phyloP scores from a whole-genome alignment of 2,888 invertebrate species.

The Eueremaeus valkanovi region DNA sequence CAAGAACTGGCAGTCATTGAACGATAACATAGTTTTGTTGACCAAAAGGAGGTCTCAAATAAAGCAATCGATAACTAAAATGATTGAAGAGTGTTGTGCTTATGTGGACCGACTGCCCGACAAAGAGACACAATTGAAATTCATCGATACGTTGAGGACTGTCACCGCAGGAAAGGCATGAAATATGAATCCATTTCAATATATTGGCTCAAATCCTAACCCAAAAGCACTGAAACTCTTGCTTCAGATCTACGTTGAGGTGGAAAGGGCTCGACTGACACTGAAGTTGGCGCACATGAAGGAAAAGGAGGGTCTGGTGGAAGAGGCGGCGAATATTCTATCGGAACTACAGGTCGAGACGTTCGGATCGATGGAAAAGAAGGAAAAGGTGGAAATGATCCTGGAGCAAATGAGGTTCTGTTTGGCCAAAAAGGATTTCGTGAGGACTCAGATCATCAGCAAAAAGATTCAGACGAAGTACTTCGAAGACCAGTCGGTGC shows the following conservation, averaged over 20 bases:
- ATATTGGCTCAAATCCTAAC: too few species aligned
- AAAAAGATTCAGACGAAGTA: constrained; percentile 97
- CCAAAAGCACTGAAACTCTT: too few species aligned
- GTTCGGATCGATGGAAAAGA: constrained; percentile 97
- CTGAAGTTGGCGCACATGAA: constrained; percentile 61
- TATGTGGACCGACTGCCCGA: constrained; percentile 90
- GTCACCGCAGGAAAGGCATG: constrained; percentile 91
- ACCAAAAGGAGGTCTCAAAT: constrained; percentile 92
- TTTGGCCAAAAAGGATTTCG: constrained; percentile 88
- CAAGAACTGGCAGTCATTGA: constrained; percentile 85
- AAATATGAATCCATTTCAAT: too few species aligned
- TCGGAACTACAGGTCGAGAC: constrained; percentile 96
- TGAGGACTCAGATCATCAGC: constrained; percentile 96
- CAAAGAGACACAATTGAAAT: constrained; percentile 81
- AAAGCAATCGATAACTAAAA: constrained; percentile 90
- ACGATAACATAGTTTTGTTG: constrained; percentile 83
- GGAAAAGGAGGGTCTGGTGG: constrained; percentile 60
- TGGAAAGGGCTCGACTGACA: constrained; percentile 92
- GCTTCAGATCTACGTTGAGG: constrained; percentile 92
- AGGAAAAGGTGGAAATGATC: constrained; percentile 92
- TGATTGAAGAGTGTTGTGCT: constrained; percentile 81
- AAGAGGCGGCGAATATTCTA: constrained; percentile 87
- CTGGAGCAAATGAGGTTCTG: constrained; percentile 98
- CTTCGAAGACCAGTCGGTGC: constrained; percentile 76
- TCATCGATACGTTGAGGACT: constrained; percentile 88